These are phyloP conservation scores for Protobothrops mucrosquamatus DNA, from an alignment of 2,113 vertebrate species.

Conservation along the genomic window DNA sequence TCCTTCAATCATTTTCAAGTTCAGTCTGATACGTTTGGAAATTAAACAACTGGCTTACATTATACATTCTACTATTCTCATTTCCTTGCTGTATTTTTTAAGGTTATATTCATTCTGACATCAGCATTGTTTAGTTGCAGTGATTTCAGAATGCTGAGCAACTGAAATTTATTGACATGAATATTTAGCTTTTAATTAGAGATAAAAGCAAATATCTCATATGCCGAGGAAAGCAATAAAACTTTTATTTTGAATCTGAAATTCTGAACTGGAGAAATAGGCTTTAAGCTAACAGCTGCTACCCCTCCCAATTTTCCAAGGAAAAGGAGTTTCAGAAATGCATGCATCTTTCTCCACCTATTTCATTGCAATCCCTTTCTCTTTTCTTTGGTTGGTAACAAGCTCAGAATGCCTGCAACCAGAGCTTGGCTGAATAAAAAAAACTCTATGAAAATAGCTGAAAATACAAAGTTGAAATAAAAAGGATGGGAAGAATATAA, in stretches of 20 bases:
- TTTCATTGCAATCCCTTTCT: neutral
- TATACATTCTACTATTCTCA: neutral
- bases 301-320: neutral
- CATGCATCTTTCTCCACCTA: neutral
- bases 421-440: neutral
- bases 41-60: neutral
- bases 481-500: neutral
- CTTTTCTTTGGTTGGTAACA: neutral
- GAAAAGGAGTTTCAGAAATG: neutral
- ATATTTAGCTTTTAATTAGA: neutral
- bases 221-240: neutral
- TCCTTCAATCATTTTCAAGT: conserved; percentile 4
- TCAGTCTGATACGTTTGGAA: neutral
- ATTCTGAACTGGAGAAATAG: neutral
- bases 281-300: neutral
- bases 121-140: neutral
- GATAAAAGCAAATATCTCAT: neutral
- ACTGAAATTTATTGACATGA: neutral
- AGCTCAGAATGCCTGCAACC: neutral
- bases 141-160: neutral
- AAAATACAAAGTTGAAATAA: neutral
- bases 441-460: neutral
- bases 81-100: neutral
- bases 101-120: neutral
- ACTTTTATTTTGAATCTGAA: neutral